Base-by-base conservation (phyloP, 2,113 vertebrate species). In the Australoheros scitulus region DNA sequence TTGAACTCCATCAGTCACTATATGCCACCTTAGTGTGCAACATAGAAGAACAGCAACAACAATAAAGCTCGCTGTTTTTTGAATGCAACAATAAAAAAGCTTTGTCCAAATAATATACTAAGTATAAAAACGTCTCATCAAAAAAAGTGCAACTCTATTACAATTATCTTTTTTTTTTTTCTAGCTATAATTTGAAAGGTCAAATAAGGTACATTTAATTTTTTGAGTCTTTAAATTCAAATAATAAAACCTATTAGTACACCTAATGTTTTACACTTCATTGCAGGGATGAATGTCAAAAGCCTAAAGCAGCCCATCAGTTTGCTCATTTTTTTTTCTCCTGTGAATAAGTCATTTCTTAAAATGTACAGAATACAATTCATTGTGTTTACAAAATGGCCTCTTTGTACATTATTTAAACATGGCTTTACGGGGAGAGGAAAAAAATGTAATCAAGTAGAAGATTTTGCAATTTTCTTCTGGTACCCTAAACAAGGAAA, bases 401-500 rank as follows among this genome's bases (percentile, higher is more conserved):
- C 58, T 11, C 24, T 32, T n/a, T 72, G 36, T 64, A 17, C 34
- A 22, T 59, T 38, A 32, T 36, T 83, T 29, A 38, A 14, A 56
- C 7, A 6, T 4, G 11, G 2, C 55, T 59, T 55, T 34, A 50
- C 17, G 70, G 38, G 41, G 20, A 77, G 58, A 70, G 41, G 9
- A 29, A 68, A 59, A 59, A 38, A 8, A 9, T 15, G 24, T 60
- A 5, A 57, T 43, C 72, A 76, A 60, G 79, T 41, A 24, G 4
- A 7, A 36, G 55, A 72, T 50, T n/a, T 89, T 43, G 18, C 78
- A 68, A 38, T 68, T 82, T 79, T 81, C 72, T 74, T 59, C 52
- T 57, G 78, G 32, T 11, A 7, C 13, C 8, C 36, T 24, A 22
- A 88, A 76, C 56, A 59, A 22, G 15, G 63, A 77, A 60, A 47